A percentile compares a stretch with the other conserved stretches of the same genome.
phyloP scores from a whole-genome alignment of 2,113 vertebrate species.

The Halichoeres trimaculatus region DNA sequence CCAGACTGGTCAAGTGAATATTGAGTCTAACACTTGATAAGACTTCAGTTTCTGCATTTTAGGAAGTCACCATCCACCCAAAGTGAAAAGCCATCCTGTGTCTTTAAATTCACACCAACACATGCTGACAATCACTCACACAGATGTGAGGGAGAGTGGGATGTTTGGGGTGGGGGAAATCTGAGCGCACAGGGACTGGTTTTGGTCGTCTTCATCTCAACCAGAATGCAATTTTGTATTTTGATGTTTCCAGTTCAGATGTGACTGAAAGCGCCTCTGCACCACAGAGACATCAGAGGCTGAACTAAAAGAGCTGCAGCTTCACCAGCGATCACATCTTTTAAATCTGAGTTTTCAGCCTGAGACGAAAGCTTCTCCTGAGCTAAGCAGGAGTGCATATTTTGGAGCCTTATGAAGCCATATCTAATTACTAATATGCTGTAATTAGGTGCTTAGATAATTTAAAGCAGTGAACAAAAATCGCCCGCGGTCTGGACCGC shows the following conservation, averaged over 20 bases:
- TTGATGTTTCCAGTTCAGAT: slow-evolving; percentile 5
- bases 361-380: neutral
- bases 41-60: too few relatives aligned
- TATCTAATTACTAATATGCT: slow-evolving; percentile 7
- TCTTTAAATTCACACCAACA: neutral
- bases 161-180: neutral
- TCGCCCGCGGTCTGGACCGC: neutral
- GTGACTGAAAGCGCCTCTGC: too few relatives aligned
- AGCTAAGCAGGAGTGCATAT: neutral
- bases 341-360: neutral
- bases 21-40: too few relatives aligned
- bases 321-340: too few relatives aligned
- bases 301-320: neutral
- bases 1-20: too few relatives aligned
- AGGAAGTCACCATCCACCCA: too few relatives aligned
- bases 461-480: slow-evolving; percentile 9
- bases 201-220: slow-evolving; percentile 9
- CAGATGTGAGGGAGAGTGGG: neutral
- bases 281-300: neutral
- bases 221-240: neutral
- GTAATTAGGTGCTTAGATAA: slow-evolving; percentile 22
- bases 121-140: slow-evolving; percentile 17
- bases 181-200: slow-evolving; percentile 1
- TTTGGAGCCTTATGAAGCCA: neutral
- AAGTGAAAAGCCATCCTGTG: neutral